These are phyloP conservation scores for Olivierus martensii DNA, from an alignment of 1,140 invertebrate species.

Conservation along the genomic window DNA sequence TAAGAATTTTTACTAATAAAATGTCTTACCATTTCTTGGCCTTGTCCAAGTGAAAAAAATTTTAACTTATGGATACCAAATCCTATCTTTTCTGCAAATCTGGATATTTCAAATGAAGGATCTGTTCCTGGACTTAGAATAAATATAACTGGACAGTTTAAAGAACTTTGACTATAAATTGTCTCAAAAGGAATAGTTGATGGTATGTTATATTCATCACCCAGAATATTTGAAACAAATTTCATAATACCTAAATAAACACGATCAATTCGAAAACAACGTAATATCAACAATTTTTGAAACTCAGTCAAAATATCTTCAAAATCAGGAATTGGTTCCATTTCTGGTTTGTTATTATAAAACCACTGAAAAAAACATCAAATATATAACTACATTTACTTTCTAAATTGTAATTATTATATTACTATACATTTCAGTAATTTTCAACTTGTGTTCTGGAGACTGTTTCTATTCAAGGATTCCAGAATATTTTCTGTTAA, in stretches of 20 bases:
- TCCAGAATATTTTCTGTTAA: too few species aligned
- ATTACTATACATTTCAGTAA: too few species aligned
- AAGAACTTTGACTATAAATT: slow-evolving; percentile 65
- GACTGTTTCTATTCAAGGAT: too few species aligned
- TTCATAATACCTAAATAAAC: slow-evolving; percentile 63
- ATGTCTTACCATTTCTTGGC: slow-evolving; percentile 54
- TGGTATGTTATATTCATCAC: slow-evolving; percentile 68
- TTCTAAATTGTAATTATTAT: too few species aligned
- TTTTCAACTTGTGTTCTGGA: too few species aligned
- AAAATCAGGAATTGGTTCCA: slow-evolving; percentile 44
- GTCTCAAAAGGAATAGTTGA: slow-evolving; percentile 62
- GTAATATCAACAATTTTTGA: slow-evolving; percentile 59
- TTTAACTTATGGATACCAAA: slow-evolving; percentile 57
- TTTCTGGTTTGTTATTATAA: slow-evolving; percentile 61
- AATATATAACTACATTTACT: too few species aligned
- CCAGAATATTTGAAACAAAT: slow-evolving; percentile 65
- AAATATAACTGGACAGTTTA: slow-evolving; percentile 66
- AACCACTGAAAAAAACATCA: slow-evolving; percentile 52
- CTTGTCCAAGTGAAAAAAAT: slow-evolving; percentile 73
- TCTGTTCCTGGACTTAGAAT: slow-evolving; percentile 77
- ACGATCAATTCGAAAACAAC: slow-evolving; percentile 72
- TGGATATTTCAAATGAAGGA: slow-evolving; percentile 74
- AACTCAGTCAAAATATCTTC: slow-evolving; percentile 49
- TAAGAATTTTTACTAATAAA: too few species aligned
- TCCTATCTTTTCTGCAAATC: slow-evolving; percentile 56